Evolutionary conservation across 2,888 invertebrate species (phyloP), one percentile per base, ranked within the genome.

Genomic region (Trachelus iudaicus): DNA sequence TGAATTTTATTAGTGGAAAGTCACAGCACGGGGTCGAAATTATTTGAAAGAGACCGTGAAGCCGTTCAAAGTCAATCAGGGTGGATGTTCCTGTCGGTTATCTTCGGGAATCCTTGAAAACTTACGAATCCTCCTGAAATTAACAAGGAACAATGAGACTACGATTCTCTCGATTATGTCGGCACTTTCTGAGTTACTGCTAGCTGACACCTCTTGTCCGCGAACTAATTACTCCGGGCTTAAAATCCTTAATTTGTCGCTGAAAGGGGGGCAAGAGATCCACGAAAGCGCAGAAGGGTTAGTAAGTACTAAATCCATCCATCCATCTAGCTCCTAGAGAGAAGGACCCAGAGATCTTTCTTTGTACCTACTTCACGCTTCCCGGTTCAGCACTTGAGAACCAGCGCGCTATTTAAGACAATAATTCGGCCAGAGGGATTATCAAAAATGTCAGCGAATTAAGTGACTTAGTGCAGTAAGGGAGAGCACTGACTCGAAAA

Each of bases 231-330:
- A 87, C 83, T 87, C 85, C 84, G 81, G 83, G 85, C 86, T 86
- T 85, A 87, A 86, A 85, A 85, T 85, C 85, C 83, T 86, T 84
- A 87, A 84, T 83, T 83, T 79, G 78, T 87, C 83, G 82, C 81
- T 80, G 83, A 85, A 85, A 87, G 84, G 82, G 77, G 15, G 0
- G 35, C 15, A 15, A 40, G 15, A 40, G 15, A 15, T 40, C 15
- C 15, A 15, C 40, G 4, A 15, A 40, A 40, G 15, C 15, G 15
- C 40, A 40, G 40, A 40, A 40, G 40, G 40, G 40, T 69, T 69
- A 69, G n/a, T 11, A 15, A 30, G 69, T 30, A 15, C 6, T 6
- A n/a, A 73, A 73, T 75, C 71, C 75, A 71, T 71, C 69, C 76
- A 37, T 69, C 75, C 56, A 73, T 76, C 74, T 69, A 40, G 73